Evolutionary conservation across 2,797 vertebrate species (phyloP), one percentile per base, ranked within the genome.

Genomic region (Syngnathus rostellatus): DNA sequence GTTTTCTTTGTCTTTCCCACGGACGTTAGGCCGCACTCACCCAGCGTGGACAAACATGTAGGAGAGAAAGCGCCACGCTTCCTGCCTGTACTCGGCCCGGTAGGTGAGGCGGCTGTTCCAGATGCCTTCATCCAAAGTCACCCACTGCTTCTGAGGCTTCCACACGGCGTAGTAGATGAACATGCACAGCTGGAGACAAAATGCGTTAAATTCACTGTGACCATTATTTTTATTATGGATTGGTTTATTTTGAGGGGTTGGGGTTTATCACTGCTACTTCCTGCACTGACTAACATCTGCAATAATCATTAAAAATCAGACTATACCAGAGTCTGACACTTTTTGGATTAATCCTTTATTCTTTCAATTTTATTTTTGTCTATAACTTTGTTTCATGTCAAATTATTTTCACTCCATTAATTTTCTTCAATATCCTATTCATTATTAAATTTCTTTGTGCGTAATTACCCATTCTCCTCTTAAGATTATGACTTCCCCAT

Each of bases 21-120:
- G 53, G 1, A 8, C 21, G 53, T 14, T 55, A 0, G 23, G 21
- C 53, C 83, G 4, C 16, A 38, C 83, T 92, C 85, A 97, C 95
- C 94, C 94, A 0, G 94, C 94, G 14, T 97, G 94, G 51, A 95
- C 91, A 65, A 96, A 89, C 95, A 97, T 97, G 82, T 97, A 97
- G 43, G 95, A 95, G 70, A 94, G 0, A 64, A 96, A 97, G 66
- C 94, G 89, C 95, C 95, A 97, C 7, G 93, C 93, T 79, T 97
- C 86, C 65, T 93, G 60, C 0, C 94, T 77, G 41, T 46, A 62
- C 5, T 90, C 85, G 0, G 94, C 86, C 25, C 80, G 82, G 82
- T 96, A 97, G 7, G 86, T 90, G 0, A 96, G 89, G 7, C 92
- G 93, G 74, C 94, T 95, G 0, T 81, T 82, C 90, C 90, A 91